A percentile compares a stretch with the other conserved stretches of the same genome.
These are phyloP conservation scores for Drosophila kanekoi DNA, from an alignment of 2,888 invertebrate genomes.

Conservation along the genomic window DNA sequence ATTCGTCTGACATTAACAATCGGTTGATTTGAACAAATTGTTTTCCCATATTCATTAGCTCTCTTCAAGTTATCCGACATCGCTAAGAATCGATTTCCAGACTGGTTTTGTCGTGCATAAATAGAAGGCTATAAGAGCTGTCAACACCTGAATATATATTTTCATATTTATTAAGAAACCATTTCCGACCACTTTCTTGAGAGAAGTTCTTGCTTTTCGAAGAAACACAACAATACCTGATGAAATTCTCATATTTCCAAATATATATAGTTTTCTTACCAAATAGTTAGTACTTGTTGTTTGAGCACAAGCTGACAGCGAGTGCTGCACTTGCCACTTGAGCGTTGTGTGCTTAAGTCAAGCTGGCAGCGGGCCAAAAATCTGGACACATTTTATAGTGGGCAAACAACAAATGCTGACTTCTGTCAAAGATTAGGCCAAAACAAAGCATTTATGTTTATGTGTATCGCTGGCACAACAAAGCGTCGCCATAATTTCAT, in stretches of 20 bases:
- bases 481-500: constrained; percentile 68
- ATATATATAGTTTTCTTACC: background rate
- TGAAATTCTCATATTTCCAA: background rate
- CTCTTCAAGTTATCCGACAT: too few species aligned
- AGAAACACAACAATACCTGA: background rate
- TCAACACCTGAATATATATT: too few species aligned
- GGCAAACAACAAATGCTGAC: constrained; percentile 68
- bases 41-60: too few species aligned
- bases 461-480: constrained; percentile 57
- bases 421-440: constrained; percentile 77
- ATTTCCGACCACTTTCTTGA: too few species aligned
- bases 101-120: too few species aligned
- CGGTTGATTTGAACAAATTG: too few species aligned
- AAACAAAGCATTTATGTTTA: constrained; percentile 69
- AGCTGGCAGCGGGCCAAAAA: constrained; percentile 50
- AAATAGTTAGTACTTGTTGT: constrained; percentile 27
- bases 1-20: too few species aligned
- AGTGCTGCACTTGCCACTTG: constrained; percentile 37
- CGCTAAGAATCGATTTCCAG: too few species aligned
- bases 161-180: too few species aligned
- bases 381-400: constrained; percentile 69
- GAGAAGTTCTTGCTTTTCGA: too few species aligned
- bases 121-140: too few species aligned
- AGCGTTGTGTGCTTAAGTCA: constrained; percentile 43
- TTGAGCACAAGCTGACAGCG: background rate